phyloP scores from a whole-genome alignment of 1,140 invertebrate genomes.

The Aphelenchoides besseyi region DNA sequence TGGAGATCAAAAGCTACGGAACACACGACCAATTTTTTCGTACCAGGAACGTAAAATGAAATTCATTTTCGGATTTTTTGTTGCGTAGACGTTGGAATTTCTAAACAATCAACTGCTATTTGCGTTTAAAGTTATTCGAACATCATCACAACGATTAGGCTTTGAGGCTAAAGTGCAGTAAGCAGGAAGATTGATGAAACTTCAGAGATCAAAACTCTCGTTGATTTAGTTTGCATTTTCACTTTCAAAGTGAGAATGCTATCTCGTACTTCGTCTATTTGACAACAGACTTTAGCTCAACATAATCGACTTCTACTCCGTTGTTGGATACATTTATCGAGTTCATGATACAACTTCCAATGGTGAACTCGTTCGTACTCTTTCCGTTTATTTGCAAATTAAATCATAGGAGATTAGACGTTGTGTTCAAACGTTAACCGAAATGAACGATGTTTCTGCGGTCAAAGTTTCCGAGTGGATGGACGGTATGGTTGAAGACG shows the following conservation, averaged over 20 bases:
- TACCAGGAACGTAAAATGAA: too few species aligned
- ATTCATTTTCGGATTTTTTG: too few species aligned
- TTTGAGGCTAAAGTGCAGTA: too few species aligned
- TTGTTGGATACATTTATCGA: not conserved
- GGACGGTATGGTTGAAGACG: not conserved
- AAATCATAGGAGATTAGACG: not conserved
- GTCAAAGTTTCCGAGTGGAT: conserved; percentile 9
- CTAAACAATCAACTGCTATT: too few species aligned
- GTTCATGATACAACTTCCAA: not conserved
- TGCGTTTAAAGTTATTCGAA: too few species aligned
- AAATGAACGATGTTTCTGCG: conserved; percentile 15
- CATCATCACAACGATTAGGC: too few species aligned
- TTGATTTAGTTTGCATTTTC: too few species aligned
- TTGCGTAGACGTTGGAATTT: too few species aligned
- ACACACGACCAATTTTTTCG: too few species aligned
- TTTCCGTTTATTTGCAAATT: not conserved
- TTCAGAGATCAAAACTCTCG: too few species aligned
- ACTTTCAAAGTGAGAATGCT: not conserved
- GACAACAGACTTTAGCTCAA: not conserved
- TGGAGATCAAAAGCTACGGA: too few species aligned
- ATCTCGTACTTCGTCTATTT: not conserved
- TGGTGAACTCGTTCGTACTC: not conserved
- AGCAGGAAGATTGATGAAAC: too few species aligned
- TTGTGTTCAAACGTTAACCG: conserved; percentile 3
- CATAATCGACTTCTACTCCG: not conserved